Conservation (phyloP, 2,888 invertebrate species). For the Drosophila conformis region DNA sequence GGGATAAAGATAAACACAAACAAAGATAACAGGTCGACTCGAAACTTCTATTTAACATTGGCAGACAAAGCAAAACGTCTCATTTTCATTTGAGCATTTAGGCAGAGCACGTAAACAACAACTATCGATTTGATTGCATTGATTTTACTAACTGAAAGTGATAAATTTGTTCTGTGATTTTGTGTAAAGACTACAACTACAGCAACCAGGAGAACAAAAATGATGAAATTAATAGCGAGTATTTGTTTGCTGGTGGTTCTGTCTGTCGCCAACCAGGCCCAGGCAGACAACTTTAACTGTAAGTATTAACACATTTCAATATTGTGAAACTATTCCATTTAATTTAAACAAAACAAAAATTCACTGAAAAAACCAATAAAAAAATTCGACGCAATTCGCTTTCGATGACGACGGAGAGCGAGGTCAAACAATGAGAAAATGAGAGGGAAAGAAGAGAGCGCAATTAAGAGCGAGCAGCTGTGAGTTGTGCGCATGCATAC, state of each 20-base stretch:
- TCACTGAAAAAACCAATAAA: conserved; percentile 49
- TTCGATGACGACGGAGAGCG: conserved; percentile 25
- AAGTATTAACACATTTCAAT: conserved; percentile 85
- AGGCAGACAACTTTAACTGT: conserved; percentile 88
- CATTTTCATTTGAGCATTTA: conserved; percentile 82
- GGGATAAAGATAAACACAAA: conserved; percentile 16
- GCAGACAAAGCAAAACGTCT: conserved; percentile 63
- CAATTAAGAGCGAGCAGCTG: conserved; percentile 21
- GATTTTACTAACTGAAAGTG: conserved; percentile 63
- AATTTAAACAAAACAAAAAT: conserved; percentile 43
- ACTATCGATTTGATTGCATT: conserved; percentile 30
- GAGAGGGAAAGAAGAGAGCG: conserved; percentile 5
- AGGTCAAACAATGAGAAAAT: conserved; percentile 38
- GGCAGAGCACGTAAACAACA: conserved; percentile 57
- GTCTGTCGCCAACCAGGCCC: conserved; percentile 82
- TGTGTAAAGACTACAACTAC: conserved; percentile 68
- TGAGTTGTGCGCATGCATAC: conserved; percentile 44
- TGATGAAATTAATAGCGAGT: conserved; percentile 87
- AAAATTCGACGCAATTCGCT: conserved; percentile 70
- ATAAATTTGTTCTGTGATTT: conserved; percentile 79
- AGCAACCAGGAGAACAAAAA: conserved; percentile 62
- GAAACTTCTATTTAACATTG: conserved; percentile 76
- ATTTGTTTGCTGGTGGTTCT: conserved; percentile 83
- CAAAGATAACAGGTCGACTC: conserved; percentile 30
- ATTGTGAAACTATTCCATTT: not conserved